These are phyloP conservation scores for Eolophus roseicapilla DNA, from an alignment of 2,113 vertebrate species.

Conservation along the genomic window DNA sequence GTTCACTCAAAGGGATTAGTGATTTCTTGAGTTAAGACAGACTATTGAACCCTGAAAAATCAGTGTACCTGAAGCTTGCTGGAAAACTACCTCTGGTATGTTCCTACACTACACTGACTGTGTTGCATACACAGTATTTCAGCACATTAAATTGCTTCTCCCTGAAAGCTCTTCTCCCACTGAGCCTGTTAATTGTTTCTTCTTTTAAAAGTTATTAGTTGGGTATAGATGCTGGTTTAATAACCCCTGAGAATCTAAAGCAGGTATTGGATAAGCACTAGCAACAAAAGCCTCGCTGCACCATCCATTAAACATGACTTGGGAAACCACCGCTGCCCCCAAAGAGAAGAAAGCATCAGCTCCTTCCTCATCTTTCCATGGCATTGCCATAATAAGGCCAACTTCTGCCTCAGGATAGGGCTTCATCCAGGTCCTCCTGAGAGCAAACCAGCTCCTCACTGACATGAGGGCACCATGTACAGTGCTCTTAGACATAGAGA, in stretches of 20 bases:
- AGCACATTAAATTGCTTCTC: slow-evolving; percentile 12
- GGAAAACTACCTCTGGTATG: background rate
- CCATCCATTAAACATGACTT: background rate
- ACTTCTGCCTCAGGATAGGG: background rate
- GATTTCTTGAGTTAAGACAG: background rate
- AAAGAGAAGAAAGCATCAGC: background rate
- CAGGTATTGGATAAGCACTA: background rate
- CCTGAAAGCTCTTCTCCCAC: slow-evolving; percentile 34
- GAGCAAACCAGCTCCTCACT: background rate
- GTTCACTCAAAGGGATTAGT: background rate
- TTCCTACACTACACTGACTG: background rate
- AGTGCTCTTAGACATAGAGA: background rate
- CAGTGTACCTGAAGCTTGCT: background rate
- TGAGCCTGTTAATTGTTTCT: slow-evolving; percentile 37
- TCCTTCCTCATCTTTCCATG: background rate
- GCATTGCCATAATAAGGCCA: rapidly evolving
- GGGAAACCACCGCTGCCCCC: background rate
- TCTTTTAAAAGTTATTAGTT: slow-evolving; percentile 34
- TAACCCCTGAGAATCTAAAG: background rate
- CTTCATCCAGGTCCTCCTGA: background rate
- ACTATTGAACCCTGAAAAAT: background rate
- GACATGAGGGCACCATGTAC: rapidly evolving
- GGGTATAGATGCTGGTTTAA: background rate
- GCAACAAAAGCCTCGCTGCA: background rate
- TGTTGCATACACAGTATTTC: background rate